Percentiles rank a stretch among this genome's conserved stretches.
These are phyloP conservation scores for Dioctria linearis DNA, from an alignment of 2,888 invertebrate genomes.

Conservation along the genomic window DNA sequence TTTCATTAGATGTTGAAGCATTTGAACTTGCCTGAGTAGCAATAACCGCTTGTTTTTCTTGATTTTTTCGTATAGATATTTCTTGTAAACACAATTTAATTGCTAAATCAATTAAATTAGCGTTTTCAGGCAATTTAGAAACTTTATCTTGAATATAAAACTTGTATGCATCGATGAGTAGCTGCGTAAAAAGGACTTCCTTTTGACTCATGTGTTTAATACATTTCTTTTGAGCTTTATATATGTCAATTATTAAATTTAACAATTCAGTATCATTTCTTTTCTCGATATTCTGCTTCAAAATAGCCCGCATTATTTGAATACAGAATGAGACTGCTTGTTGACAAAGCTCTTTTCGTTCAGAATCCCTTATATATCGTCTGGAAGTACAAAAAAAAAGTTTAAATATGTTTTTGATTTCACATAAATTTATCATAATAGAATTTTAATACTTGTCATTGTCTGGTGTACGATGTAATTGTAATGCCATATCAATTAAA, in stretches of 20 bases:
- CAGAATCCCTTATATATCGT: constrained; percentile 87
- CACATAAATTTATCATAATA: constrained; percentile 14
- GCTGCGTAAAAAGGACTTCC: constrained; percentile 75
- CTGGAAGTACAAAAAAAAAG: constrained; percentile 68
- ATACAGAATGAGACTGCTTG: constrained; percentile 84
- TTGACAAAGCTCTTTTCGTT: constrained; percentile 85
- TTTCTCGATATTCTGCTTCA: constrained; percentile 73
- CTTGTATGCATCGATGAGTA: constrained; percentile 81
- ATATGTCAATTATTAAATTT: constrained; percentile 75
- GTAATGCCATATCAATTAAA: constrained; percentile 84
- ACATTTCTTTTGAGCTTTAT: constrained; percentile 79
- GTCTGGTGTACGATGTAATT: constrained; percentile 86
- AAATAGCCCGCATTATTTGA: constrained; percentile 78
- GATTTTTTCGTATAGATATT: constrained; percentile 75
- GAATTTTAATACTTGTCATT: constrained; percentile 79
- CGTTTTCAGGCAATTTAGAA: constrained; percentile 74
- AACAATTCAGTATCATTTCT: constrained; percentile 73
- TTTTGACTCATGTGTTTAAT: constrained; percentile 74
- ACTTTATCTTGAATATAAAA: constrained; percentile 75
- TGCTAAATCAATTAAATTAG: constrained; percentile 78
- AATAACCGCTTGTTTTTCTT: constrained; percentile 66
- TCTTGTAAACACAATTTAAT: constrained; percentile 80
- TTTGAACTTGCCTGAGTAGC: constrained; percentile 8
- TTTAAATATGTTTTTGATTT: background rate
- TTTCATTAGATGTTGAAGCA: background rate